These are phyloP conservation scores for Mesocricetus auratus DNA, from an alignment of 2,113 vertebrate species.

Conservation along the genomic window DNA sequence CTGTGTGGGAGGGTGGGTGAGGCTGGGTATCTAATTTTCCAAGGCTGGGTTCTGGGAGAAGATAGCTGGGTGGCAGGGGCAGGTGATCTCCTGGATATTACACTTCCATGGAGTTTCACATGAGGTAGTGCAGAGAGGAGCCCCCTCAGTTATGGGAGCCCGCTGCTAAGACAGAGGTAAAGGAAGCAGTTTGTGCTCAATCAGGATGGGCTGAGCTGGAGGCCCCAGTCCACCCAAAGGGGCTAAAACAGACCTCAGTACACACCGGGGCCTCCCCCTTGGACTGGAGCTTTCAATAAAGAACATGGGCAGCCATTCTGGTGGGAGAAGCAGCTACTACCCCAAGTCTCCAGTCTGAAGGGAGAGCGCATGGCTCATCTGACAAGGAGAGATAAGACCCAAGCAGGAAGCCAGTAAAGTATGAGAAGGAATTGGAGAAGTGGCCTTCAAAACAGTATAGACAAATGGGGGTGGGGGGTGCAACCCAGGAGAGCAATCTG, in stretches of 20 bases:
- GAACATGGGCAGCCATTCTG: background rate
- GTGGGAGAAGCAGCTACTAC: background rate
- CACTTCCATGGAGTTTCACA: background rate
- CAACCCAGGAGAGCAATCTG: conserved; percentile 11
- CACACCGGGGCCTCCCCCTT: background rate
- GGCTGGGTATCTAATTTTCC: background rate
- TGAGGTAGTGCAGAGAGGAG: background rate
- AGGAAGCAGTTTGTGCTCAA: conserved; percentile 26
- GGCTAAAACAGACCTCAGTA: too few relatives aligned
- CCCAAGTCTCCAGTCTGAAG: background rate
- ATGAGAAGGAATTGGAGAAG: background rate
- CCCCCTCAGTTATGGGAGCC: background rate
- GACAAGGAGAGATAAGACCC: background rate
- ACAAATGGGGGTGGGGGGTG: background rate
- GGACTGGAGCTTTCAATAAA: background rate
- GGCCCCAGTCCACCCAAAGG: background rate
- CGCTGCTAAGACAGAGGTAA: background rate
- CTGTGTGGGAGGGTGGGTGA: background rate
- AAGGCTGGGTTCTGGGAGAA: conserved; percentile 26
- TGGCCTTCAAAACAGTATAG: conserved; percentile 21
- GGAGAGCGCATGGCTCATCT: background rate
- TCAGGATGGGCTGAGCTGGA: conserved; percentile 38
- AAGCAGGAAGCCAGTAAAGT: conserved; percentile 15
- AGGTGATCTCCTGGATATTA: background rate
- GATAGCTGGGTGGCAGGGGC: background rate